Evolutionary conservation across 1,140 invertebrate species (phyloP), one percentile per base, ranked within the genome.

Genomic region (Neodiprion fabricii): DNA sequence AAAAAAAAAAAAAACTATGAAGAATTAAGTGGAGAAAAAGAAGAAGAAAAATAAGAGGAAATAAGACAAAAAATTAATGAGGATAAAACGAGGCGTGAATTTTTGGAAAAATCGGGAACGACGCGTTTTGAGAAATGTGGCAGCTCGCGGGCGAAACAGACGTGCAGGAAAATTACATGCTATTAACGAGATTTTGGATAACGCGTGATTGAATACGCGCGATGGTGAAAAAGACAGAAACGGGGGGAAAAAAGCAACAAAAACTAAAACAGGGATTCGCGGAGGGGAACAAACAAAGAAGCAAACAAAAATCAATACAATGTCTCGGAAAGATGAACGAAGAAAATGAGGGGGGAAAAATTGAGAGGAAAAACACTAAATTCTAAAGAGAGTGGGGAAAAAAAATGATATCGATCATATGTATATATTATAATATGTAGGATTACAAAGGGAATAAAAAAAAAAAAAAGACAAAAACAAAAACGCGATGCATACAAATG

Each of bases 161-260:
- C 76, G 72, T 75, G 75, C 23, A 78, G 75, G 65, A 70, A 40
- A 17, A 65, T 65, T 65, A 65, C 7, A 65, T 3, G 61, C 17
- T 65, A 65, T 21, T 21, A 14, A 14, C 17, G 28, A 40, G 28
- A 40, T 40, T 40, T 40, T 40, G 61, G 21, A 66, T n/a, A n/a
- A 14, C 61, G 7, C 14, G 21, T 79, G 80, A 85, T 85, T 85
- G 83, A 82, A 84, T 76, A 79, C 74, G 78, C 75, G 65, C 79
- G 65, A 74, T 76, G 73, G 78, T 76, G 75, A 61, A 53, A 53
- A 53, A 53, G 14, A 53, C 9, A 53, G 14, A 53, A 53, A 53
- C 9, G 14, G 14, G n/a, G 11, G 53, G n/a, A 61, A 61, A 61
- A 75, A 73, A 75, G 76, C 75, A 78, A 75, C 74, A 78, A 77